These are phyloP conservation scores for Psococerastis gibbosa DNA, from an alignment of 2,888 invertebrate genomes.

Conservation along the genomic window DNA sequence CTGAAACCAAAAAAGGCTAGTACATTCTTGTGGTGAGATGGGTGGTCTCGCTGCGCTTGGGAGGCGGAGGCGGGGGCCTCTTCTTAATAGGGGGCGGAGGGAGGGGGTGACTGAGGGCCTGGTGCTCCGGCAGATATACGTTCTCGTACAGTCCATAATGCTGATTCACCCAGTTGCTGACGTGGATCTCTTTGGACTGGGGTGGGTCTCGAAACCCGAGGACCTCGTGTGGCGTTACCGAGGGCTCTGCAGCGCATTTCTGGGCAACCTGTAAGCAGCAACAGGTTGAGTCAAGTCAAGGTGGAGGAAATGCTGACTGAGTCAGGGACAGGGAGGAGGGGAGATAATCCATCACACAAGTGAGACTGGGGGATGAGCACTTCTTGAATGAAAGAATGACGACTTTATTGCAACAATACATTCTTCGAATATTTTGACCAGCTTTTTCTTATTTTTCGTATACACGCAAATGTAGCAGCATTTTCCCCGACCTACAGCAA, in stretches of 20 bases:
- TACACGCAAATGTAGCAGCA: too few relatives aligned
- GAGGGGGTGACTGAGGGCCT: slow-evolving; percentile 4
- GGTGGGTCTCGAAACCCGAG: slow-evolving; percentile 62
- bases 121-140: slow-evolving; percentile 29
- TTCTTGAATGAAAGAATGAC: too few relatives aligned
- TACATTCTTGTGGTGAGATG: slow-evolving; percentile 37
- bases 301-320: too few relatives aligned
- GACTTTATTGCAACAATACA: too few relatives aligned
- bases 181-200: slow-evolving; percentile 52
- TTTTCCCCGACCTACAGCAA: not conserved
- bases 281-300: too few relatives aligned
- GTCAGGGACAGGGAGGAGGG: too few relatives aligned
- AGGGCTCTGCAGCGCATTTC: slow-evolving; percentile 70
- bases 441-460: too few relatives aligned
- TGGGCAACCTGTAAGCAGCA: slow-evolving; percentile 54
- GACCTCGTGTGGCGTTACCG: slow-evolving; percentile 81
- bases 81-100: slow-evolving; percentile 21
- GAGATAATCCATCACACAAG: too few relatives aligned
- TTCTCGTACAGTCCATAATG: slow-evolving; percentile 76
- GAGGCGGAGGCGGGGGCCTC: slow-evolving; percentile 66
- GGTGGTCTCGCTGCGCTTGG: slow-evolving; percentile 74
- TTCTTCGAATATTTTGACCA: too few relatives aligned
- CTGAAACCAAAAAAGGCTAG: not conserved
- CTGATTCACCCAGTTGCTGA: slow-evolving; percentile 78
- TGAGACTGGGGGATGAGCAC: too few relatives aligned